Percentiles rank a stretch among this genome's conserved stretches.
Evolutionary conservation across 2,113 vertebrate genomes (phyloP).

Genomic region (Brachyhypopomus occidentalis): DNA sequence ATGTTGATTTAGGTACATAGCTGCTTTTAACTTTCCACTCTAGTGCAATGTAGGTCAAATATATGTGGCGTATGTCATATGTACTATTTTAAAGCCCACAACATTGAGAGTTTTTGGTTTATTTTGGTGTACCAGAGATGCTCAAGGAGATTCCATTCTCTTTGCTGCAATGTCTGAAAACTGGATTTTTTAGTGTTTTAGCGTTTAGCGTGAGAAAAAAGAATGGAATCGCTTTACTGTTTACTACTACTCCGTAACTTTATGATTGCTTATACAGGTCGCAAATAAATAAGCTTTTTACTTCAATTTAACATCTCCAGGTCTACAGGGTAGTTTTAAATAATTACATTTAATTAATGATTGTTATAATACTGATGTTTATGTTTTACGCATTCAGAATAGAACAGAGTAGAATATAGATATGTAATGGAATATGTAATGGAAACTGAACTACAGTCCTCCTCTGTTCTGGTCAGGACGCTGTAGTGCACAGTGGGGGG

Average conservation of each 20-base stretch:
- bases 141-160: slow-evolving; percentile 36
- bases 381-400: background rate
- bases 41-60: background rate
- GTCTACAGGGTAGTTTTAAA: too few species aligned
- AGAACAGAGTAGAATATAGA: background rate
- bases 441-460: background rate
- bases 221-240: too few species aligned
- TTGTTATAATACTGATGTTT: too few species aligned
- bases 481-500: background rate
- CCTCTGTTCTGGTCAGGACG: background rate
- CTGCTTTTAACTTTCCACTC: background rate
- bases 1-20: background rate
- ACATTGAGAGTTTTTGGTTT: slow-evolving; percentile 8
- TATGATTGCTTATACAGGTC: background rate
- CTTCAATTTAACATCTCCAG: background rate
- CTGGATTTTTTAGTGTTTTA: slow-evolving; percentile 25
- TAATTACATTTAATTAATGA: too few species aligned
- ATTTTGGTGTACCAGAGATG: slow-evolving; percentile 19
- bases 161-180: slow-evolving; percentile 33
- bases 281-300: background rate
- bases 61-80: background rate
- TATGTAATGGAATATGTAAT: background rate
- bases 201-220: background rate
- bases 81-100: slow-evolving; percentile 19
- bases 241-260: too few species aligned